A percentile compares a stretch with the other conserved stretches of the same genome.
These are phyloP conservation scores for Conchocele bisecta DNA, from an alignment of 2,888 invertebrate species.

Conservation along the genomic window DNA sequence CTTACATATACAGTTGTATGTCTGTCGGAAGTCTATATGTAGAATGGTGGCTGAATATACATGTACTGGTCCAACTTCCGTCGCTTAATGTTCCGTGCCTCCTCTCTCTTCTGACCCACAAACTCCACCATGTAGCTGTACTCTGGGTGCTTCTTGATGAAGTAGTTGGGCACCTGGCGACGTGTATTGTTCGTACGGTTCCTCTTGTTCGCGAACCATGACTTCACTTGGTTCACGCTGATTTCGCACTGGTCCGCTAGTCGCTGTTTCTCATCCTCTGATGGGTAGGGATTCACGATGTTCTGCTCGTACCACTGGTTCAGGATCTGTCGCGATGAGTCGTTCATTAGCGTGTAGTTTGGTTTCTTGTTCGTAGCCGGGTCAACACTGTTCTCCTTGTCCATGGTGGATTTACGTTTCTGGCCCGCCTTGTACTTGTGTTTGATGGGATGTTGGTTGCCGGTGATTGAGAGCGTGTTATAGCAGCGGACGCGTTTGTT, in stretches of 20 bases:
- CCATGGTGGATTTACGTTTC: constrained; percentile 21
- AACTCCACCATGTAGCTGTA: constrained; percentile 65
- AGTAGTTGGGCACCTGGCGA: constrained; percentile 72
- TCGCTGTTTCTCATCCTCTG: constrained; percentile 67
- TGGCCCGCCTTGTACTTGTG: constrained; percentile 65
- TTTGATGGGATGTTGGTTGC: constrained; percentile 76
- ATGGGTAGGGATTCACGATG: constrained; percentile 69
- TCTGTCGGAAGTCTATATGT: constrained; percentile 35
- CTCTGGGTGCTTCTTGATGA: constrained; percentile 69
- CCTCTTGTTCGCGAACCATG: constrained; percentile 78
- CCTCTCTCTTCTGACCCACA: constrained; percentile 64
- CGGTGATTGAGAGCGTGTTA: constrained; percentile 79
- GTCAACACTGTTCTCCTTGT: constrained; percentile 17
- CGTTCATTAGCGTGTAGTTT: constrained; percentile 59
- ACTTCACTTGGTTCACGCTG: constrained; percentile 68
- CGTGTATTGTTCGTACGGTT: constrained; percentile 74
- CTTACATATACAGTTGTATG: too few species aligned
- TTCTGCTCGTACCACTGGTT: constrained; percentile 71
- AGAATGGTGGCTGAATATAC: constrained; percentile 57
- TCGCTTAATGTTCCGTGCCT: constrained; percentile 47
- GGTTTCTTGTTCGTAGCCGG: constrained; percentile 37
- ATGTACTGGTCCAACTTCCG: constrained; percentile 47
- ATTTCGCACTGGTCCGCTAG: constrained; percentile 67
- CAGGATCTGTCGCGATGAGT: constrained; percentile 60
- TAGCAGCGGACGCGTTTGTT: constrained; percentile 77